phyloP scores from a whole-genome alignment of 2,113 vertebrate species.

The Falco punctatus region DNA sequence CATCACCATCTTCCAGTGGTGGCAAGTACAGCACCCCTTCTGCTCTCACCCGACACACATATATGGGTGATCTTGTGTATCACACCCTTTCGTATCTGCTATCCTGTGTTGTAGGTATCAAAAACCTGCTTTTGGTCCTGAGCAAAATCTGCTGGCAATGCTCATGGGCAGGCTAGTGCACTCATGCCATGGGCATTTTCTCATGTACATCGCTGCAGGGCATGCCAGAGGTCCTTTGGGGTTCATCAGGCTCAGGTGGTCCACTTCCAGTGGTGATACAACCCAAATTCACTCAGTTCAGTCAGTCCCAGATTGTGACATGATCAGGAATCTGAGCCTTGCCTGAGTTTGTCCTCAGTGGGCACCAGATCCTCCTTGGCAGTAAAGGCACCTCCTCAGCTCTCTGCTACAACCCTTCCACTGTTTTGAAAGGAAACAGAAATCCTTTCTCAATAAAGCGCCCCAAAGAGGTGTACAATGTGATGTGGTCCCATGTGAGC shows the following conservation, averaged over 20 bases:
- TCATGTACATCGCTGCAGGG: accelerated
- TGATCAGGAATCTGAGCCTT: neutral
- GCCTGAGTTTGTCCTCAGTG: neutral
- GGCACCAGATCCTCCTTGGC: neutral
- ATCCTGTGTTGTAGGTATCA: neutral
- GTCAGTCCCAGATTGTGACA: neutral
- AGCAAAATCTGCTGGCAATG: neutral
- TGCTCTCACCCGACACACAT: neutral
- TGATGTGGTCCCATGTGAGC: neutral
- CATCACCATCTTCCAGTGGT: neutral
- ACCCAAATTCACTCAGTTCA: neutral
- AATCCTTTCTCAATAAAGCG: neutral
- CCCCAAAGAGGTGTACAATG: neutral
- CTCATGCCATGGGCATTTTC: neutral
- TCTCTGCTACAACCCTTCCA: neutral
- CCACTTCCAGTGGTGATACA: neutral
- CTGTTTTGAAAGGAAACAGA: neutral
- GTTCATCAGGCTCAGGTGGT: neutral
- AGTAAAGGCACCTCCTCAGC: neutral
- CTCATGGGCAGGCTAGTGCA: neutral
- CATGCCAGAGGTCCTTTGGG: neutral
- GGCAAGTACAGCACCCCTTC: neutral
- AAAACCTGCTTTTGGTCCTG: neutral
- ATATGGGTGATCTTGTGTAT: neutral
- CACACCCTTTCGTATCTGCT: neutral